These are phyloP conservation scores for Origma solitaria DNA, from an alignment of 2,113 vertebrate species.

Conservation along the genomic window DNA sequence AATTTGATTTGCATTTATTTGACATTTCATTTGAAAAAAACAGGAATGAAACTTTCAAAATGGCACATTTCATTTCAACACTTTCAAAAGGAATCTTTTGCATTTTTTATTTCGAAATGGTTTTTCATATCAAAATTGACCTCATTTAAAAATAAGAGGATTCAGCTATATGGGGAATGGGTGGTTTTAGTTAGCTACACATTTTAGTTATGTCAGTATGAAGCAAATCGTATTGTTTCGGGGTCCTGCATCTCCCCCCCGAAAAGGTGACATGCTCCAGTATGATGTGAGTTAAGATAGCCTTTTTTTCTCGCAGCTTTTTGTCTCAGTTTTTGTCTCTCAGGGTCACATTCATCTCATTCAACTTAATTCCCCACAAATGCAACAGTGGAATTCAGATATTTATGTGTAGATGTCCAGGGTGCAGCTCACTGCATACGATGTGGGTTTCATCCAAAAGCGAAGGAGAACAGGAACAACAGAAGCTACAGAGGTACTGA, in stretches of 20 bases:
- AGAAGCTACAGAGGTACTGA: not conserved
- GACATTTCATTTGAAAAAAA: conserved; percentile 9
- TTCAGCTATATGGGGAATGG: not conserved
- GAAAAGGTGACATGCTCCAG: not conserved
- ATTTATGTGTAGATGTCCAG: not conserved
- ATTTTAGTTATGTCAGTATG: not conserved
- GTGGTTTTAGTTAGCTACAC: not conserved
- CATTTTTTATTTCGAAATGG: conserved; percentile 34
- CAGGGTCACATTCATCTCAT: not conserved
- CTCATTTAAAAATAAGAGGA: conserved; percentile 13
- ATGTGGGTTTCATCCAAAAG: not conserved
- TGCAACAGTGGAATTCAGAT: not conserved
- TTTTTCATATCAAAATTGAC: conserved; percentile 26
- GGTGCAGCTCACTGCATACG: accelerated
- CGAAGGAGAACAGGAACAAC: not conserved
- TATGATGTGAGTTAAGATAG: not conserved
- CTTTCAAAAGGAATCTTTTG: conserved; percentile 31
- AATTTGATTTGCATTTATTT: conserved; percentile 37
- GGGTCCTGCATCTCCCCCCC: not conserved
- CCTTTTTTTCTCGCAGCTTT: not conserved
- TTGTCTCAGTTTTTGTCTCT: not conserved
- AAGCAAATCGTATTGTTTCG: not conserved
- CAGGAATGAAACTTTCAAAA: conserved; percentile 11
- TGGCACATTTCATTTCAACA: conserved; percentile 9
- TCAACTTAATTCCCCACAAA: not conserved